Conservation (phyloP, 92 coral and sea anemone species). For the Meandrina meandrites region DNA sequence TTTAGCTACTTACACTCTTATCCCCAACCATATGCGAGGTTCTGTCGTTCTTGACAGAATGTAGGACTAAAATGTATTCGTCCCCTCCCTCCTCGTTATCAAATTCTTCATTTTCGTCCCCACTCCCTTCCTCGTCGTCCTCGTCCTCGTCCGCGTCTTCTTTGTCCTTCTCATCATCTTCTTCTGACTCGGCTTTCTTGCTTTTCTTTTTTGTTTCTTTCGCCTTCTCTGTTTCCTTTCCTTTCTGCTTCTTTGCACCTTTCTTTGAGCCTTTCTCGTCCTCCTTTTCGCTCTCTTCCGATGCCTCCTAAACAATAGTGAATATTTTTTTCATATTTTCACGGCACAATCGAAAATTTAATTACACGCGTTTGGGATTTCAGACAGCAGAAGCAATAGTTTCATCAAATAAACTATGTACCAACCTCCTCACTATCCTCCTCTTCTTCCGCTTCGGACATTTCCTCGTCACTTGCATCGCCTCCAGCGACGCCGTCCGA, state of each 20-base stretch:
- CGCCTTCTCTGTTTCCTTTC: conserved; percentile 18
- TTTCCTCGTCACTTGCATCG: conserved; percentile 47
- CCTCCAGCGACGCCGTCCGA: conserved; percentile 40
- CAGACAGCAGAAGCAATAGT: background rate
- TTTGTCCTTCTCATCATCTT: conserved; percentile 36
- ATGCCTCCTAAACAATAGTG: conserved; percentile 31
- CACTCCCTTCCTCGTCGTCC: conserved; percentile 48
- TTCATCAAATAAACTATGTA: background rate
- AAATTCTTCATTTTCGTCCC: conserved; percentile 49
- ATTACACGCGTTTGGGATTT: background rate
- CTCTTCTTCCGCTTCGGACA: conserved; percentile 50
- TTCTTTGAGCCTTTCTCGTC: conserved; percentile 33
- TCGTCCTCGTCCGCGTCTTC: conserved; percentile 45
- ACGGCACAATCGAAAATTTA: too few species aligned
- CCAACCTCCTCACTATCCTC: conserved; percentile 23
- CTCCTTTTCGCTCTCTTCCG: conserved; percentile 40
- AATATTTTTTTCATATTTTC: too few species aligned
- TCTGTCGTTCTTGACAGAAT: conserved; percentile 76
- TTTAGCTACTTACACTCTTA: conserved; percentile 49
- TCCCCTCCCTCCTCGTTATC: conserved; percentile 55
- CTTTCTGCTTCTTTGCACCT: conserved; percentile 31
- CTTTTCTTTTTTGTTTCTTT: conserved; percentile 34
- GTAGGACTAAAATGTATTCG: conserved; percentile 76
- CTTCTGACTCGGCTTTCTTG: conserved; percentile 37
- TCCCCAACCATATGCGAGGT: conserved; percentile 73